Evolutionary conservation across 2,888 invertebrate species (phyloP).

Genomic region (Dexiosoma caninum): DNA sequence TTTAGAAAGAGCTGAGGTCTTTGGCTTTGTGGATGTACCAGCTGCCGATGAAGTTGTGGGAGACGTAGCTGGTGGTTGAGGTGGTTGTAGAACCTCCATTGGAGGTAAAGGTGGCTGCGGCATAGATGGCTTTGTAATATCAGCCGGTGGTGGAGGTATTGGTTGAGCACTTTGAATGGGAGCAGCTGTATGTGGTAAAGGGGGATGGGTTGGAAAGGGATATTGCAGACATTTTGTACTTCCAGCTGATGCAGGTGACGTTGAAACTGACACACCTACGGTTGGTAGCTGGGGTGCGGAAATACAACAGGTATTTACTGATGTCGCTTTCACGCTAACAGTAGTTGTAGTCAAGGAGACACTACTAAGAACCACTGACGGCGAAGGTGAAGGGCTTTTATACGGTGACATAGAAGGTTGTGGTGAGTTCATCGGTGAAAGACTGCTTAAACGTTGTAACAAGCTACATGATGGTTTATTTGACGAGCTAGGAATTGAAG

Average conservation of each 20-base stretch:
- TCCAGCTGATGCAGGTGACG: constrained; percentile 54
- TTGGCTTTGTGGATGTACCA: constrained; percentile 71
- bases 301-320: constrained; percentile 35
- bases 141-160: constrained; percentile 70
- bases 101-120: constrained; percentile 62
- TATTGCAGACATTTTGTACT: constrained; percentile 81
- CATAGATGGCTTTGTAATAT: constrained; percentile 45
- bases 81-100: constrained; percentile 61
- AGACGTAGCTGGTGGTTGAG: constrained; percentile 60
- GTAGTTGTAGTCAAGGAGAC: constrained; percentile 25
- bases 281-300: constrained; percentile 63
- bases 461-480: constrained; percentile 66
- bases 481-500: constrained; percentile 55
- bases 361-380: constrained; percentile 69
- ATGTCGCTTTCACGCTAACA: constrained; percentile 37
- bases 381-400: constrained; percentile 77
- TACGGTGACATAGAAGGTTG: constrained; percentile 77
- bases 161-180: constrained; percentile 71
- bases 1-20: constrained; percentile 73
- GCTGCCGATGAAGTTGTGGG: constrained; percentile 72
- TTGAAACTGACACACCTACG: constrained; percentile 12
- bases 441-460: constrained; percentile 74
- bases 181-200: constrained; percentile 78
- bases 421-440: constrained; percentile 78
- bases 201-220: constrained; percentile 88